Base-by-base conservation (phyloP, 2,113 vertebrate genomes). In the Trematomus loennbergii region DNA sequence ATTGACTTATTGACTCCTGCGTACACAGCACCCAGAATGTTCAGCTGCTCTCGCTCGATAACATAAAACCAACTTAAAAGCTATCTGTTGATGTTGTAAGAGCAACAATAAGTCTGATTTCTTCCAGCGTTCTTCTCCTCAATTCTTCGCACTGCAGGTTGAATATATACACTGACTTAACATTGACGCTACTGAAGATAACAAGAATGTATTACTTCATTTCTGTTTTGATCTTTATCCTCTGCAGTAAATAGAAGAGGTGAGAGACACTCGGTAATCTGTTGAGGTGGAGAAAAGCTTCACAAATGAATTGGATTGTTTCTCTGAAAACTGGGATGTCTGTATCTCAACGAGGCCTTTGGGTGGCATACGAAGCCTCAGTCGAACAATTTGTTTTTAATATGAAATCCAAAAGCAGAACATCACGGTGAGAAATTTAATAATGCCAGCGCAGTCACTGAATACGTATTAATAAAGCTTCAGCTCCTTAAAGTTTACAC, bases 371-470 rank as follows among this genome's bases (percentile, higher is more conserved):
- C 5, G 2, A 49, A 46, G 40, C 10, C 64, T 61, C 82, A 61
- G 13, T n/a, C 70, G 57, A 33, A 54, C 50, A 40, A 12, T 79
- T 60, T 53, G 29, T 16, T 43, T 68, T 77, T 69, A 73, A 74
- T 7, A 77, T 29, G 46, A 63, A 50, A 48, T n/a, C 20, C 40
- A 64, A 29, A 81, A 67, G 65, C 52, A 70, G 48, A 72, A 71
- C 50, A 79, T 68, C 40, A 61, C 71, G 78, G 70, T 76, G 74
- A 62, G 57, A 70, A 73, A 65, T 86, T 63, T 57, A 83, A 91
- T 73, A 75, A 73, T 71, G 67, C 9, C 57, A 52, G 50, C 55
- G 78, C 74, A 63, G 75, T 61, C 40, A 50, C 43, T 64, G 73
- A 85, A 63, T 62, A 9, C 17, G 78, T 54, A 68, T 75, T 62